Evolutionary conservation across 2,888 invertebrate species (phyloP).

Genomic region (Cantharis lateralis): DNA sequence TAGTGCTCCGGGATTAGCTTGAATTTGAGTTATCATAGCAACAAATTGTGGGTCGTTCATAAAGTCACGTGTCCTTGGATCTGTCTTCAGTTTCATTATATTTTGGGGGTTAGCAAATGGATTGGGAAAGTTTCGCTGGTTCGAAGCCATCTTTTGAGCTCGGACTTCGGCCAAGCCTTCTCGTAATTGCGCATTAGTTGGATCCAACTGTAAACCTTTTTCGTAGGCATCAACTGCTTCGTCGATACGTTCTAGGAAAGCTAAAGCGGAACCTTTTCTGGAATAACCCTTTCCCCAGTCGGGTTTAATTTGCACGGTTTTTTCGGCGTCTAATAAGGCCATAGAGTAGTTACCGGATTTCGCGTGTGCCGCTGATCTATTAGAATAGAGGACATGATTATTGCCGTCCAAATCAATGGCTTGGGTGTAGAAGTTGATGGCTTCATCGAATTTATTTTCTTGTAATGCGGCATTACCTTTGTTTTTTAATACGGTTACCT

Average conservation of each 20-base stretch:
- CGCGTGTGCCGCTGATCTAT: constrained; percentile 89
- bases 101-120: constrained; percentile 64
- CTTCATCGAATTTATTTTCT: constrained; percentile 77
- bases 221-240: constrained; percentile 81
- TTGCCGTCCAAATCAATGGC: constrained; percentile 78
- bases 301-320: constrained; percentile 78
- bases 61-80: constrained; percentile 72
- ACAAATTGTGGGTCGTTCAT: constrained; percentile 77
- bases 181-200: constrained; percentile 71
- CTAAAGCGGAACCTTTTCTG: constrained; percentile 84
- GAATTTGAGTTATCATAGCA: constrained; percentile 65
- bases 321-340: constrained; percentile 84
- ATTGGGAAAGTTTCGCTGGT: constrained; percentile 49
- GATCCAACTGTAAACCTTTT: constrained; percentile 73
- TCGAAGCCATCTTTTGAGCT: constrained; percentile 38
- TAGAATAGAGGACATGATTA: constrained; percentile 90
- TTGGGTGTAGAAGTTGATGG: constrained; percentile 77
- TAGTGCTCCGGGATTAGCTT: constrained; percentile 67
- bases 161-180: constrained; percentile 67
- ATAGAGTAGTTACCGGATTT: constrained; percentile 75
- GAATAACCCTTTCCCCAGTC: constrained; percentile 90
- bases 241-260: constrained; percentile 72
- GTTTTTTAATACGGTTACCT: constrained; percentile 84
- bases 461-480: constrained; percentile 85
- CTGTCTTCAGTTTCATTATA: constrained; percentile 64